Base-by-base conservation (phyloP, 1,140 invertebrate genomes). In the Helicoverpa zea region DNA sequence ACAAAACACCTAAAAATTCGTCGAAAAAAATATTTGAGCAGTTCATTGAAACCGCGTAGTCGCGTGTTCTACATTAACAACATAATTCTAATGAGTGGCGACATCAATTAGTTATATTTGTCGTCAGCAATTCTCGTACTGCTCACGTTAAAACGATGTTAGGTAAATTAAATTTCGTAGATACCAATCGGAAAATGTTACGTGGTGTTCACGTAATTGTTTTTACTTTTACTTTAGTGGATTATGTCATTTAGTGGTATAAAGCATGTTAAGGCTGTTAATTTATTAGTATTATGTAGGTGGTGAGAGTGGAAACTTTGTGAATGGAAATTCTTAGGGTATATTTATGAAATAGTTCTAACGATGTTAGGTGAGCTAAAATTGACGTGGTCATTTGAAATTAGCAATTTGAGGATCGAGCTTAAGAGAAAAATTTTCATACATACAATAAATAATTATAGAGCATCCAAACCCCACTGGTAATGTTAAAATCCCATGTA, bases 91-190 rank as follows among this genome's bases (percentile, higher is more conserved):
- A 90, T 88, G 85, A 89, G 84, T 87, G 86, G 83, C 81, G 84
- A 86, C 88, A 86, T 86, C 89, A 89, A 90, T 89, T 91, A 89
- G 87, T 81, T 84, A 81, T 85, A 84, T 89, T 91, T 89, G 87
- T 83, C 75, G 79, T 59, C 52, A 58, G 59, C 68, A 81, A 81
- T 84, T 83, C 58, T 29, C 76, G 51, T 58, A 56, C 52, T 43
- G 52, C 54, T 35, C 54, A 58, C 13, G 70, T 74, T 74, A 74
- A 56, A 43, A 73, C 52, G 82, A 83, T 85, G 78, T 87, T 86
- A 81, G 81, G 80, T 58, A 84, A 88, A 88, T 88, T 87, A 87
- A 89, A 87, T 89, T 87, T 70, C 52, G 63, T 54, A 43, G 76
- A 79, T 79, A 70, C 35, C 51, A 68, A 79, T 79, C 63, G 49